These are phyloP conservation scores for Bhutanitis thaidina DNA, from an alignment of 2,888 invertebrate species.

Conservation along the genomic window DNA sequence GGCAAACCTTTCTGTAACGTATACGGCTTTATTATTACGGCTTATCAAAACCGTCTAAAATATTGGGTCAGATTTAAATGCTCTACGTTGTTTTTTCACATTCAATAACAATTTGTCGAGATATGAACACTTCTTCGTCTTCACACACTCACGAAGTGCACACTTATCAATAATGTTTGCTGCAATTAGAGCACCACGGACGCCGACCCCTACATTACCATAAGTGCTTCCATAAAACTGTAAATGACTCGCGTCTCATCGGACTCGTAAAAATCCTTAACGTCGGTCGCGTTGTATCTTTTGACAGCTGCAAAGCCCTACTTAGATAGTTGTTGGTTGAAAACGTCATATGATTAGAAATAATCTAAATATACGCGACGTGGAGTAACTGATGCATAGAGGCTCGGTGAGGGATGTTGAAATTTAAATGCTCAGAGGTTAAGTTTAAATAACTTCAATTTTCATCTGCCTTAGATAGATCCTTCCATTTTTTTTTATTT, in stretches of 20 bases:
- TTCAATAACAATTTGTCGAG: constrained; percentile 12
- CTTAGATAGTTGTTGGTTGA: constrained; percentile 2
- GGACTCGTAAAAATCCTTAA: constrained; percentile 32
- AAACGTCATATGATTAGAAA: neutral
- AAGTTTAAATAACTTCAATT: too few relatives aligned
- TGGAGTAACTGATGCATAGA: too few relatives aligned
- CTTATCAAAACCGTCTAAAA: too few relatives aligned
- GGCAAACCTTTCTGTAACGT: too few relatives aligned
- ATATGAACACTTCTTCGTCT: constrained; percentile 20
- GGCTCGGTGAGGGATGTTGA: too few relatives aligned
- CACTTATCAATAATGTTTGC: constrained; percentile 36
- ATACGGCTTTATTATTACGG: too few relatives aligned
- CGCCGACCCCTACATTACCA: constrained; percentile 41
- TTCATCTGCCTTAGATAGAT: too few relatives aligned
- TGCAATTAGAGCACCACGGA: constrained; percentile 38
- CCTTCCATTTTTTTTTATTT: too few relatives aligned
- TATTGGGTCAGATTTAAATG: too few relatives aligned
- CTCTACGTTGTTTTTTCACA: neutral
- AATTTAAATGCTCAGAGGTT: too few relatives aligned
- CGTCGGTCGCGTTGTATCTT: constrained; percentile 7
- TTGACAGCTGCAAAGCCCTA: constrained; percentile 11
- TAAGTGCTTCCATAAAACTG: constrained; percentile 53
- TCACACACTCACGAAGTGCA: constrained; percentile 41
- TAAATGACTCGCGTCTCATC: constrained; percentile 31
- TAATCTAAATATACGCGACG: too few relatives aligned